Base-by-base conservation (phyloP, 2,888 invertebrate genomes). In the Ametastegia equiseti region DNA sequence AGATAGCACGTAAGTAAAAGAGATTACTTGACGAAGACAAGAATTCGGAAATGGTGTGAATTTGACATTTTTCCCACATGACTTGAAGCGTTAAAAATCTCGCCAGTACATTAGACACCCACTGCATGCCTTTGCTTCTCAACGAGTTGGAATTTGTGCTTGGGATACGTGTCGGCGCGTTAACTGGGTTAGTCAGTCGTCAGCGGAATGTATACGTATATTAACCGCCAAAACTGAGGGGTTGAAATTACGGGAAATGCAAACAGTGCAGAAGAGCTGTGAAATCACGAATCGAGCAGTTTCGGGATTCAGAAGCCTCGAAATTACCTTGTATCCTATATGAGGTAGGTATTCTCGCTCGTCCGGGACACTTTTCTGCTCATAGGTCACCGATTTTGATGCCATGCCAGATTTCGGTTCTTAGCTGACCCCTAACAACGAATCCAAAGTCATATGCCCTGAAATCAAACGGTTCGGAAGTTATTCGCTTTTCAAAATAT, bases 101-200 rank as follows among this genome's bases (percentile, higher is more conserved):
- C 11, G 54, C 19, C 19, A 54, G 30, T 30, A 60, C 13, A 30
- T 60, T 13, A 5, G 60, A 23, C 30, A n/a, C n/a, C n/a, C n/a
- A 39, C 7, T 36, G 39, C 67, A 36, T 67, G 6, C 60, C 60
- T 30, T 30, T 30, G 30, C 60, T 60, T 36, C 2, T 11, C 39
- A 39, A 15, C 7, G 39, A 67, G 67, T 9, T 23, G 23, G 67
- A 19, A 67, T 67, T 67, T 39, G 39, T 42, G 39, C 39, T n/a
- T 5, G 67, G 67, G 3, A n/a, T 67, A 36, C 67, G 67, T 67
- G 67, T 67, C 39, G 15, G 71, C 30, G 47, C 47, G 71, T 71
- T 47, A 67, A 67, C 47, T 45, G 27, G 45, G 42, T 45, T 71
- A 36, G 71, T 71, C 71, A 71, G 30, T 71, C 47, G 71, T 47